Evolutionary conservation across 2,888 invertebrate genomes (phyloP).

Genomic region (Leptothorax acervorum): DNA sequence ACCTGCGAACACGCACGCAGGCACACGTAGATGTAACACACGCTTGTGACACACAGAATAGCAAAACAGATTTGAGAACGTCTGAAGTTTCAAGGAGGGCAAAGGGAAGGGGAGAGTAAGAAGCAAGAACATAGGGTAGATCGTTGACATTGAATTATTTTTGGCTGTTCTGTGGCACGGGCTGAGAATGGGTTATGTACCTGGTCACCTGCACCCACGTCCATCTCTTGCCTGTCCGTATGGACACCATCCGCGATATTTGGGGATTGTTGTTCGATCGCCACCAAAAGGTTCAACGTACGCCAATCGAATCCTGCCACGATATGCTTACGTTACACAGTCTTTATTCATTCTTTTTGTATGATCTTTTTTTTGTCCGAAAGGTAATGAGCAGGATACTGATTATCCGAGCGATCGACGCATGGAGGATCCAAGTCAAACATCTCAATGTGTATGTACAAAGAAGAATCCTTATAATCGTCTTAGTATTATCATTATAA

Average conservation of each 20-base stretch:
- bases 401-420: conserved; percentile 70
- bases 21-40: conserved; percentile 56
- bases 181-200: conserved; percentile 88
- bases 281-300: conserved; percentile 99
- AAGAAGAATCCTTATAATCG: background rate
- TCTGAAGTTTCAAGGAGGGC: conserved; percentile 19
- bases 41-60: conserved; percentile 44
- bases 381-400: conserved; percentile 70
- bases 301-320: conserved; percentile 98
- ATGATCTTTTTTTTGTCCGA: conserved; percentile 67
- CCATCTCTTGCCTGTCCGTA: conserved; percentile 93
- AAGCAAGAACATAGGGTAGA: conserved; percentile 57
- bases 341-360: conserved; percentile 61
- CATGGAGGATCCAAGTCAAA: conserved; percentile 68
- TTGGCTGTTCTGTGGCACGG: conserved; percentile 84
- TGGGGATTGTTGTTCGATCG: conserved; percentile 98
- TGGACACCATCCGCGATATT: conserved; percentile 99
- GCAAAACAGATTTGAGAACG: conserved; percentile 8
- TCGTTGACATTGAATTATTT: conserved; percentile 71
- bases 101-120: conserved; percentile 29
- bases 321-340: conserved; percentile 82
- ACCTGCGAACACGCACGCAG: conserved; percentile 44
- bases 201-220: conserved; percentile 99
- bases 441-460: conserved; percentile 49
- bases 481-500: background rate